Evolutionary conservation across 2,113 vertebrate species (phyloP), one percentile per base, ranked within the genome.

Genomic region (Ceyx margarethae): DNA sequence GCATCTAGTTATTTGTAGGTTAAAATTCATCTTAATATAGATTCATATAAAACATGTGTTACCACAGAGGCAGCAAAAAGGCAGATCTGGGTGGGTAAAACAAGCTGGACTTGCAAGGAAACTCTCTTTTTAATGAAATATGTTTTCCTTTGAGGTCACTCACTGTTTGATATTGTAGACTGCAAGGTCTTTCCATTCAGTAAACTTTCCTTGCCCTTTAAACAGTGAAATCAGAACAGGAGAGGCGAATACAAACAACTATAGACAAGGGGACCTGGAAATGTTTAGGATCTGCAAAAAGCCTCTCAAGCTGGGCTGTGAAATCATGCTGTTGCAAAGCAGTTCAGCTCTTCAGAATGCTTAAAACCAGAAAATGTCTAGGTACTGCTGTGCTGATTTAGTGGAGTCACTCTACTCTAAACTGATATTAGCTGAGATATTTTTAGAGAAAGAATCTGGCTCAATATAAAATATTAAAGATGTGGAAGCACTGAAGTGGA

Each of bases 1-100:
- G 97, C 95, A 98, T 98, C 94, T 95, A 97, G 98, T 98, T 98
- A 98, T 98, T 98, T 98, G 98, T 98, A 97, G 96, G 97, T 97
- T 94, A 92, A 98, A 98, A 98, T 98, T 98, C 96, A 97, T 97
- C 98, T 98, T 97, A 98, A 97, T 98, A 97, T 96, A 95, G 96
- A 84, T 97, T 98, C 98, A 98, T 98, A 97, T 91, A 97, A 98
- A 98, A 97, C 98, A 98, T 97, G 94, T 98, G 98, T 98, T 97
- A 93, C 95, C 93, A 94, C 93, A 96, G 95, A 96, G 91, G 94
- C 93, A 94, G 94, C 96, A 92, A 23, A 96, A 95, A 95, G 95
- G 88, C 89, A 94, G 92, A 96, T 79, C 91, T 89, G 95, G 94
- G 94, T 96, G 95, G 95, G 93, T 95, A 91, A 96, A 89, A 95